Base-by-base conservation (phyloP, 1,140 invertebrate species). In the Sycobia sp. region DNA sequence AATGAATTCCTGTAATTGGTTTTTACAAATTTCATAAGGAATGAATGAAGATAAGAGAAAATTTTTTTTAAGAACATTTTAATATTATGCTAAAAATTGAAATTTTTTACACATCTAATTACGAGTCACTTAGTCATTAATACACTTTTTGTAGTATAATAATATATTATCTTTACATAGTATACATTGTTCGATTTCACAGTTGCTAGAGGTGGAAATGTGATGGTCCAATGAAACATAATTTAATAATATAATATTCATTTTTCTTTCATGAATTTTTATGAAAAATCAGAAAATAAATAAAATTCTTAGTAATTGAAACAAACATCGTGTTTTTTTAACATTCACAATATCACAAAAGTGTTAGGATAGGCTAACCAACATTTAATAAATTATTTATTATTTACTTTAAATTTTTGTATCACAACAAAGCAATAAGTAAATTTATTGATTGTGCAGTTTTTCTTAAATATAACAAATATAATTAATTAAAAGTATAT, bases 401-500 rank as follows among this genome's bases (percentile, higher is more conserved):
- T n/a, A 50, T 44, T 63, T 41, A 50, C 20, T 50, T 20, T 11
- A 16, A 56, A 57, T 57, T 23, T 27, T 44, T 49, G 27, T 46
- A 53, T 44, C 14, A 46, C 38, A 7, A 53, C 20, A 18, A 11
- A 65, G 54, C 49, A 53, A 38, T 54, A 14, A 57, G 59, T 49
- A 57, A 51, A 41, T 63, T 58, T 10, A 43, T 46, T 58, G 13
- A 65, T 65, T 65, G 62, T 65, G 62, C 62, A 53, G n/a, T n/a
- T n/a, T 65, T 46, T 56, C 29, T 54, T 62, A 25, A 58, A 58
- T 23, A 38, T 38, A 58, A 54, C 39, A 41, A 38, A 41, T 16
- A 10, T 41, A 9, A n/a, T 41, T 57, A 13, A 38, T 58, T 44
- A 64, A 44, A 65, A 22, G 10, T 53, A 65, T 22, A 43, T 65